Evolutionary conservation across 2,113 vertebrate species (phyloP), one percentile per base, ranked within the genome.

Genomic region (Paradisaea rubra): DNA sequence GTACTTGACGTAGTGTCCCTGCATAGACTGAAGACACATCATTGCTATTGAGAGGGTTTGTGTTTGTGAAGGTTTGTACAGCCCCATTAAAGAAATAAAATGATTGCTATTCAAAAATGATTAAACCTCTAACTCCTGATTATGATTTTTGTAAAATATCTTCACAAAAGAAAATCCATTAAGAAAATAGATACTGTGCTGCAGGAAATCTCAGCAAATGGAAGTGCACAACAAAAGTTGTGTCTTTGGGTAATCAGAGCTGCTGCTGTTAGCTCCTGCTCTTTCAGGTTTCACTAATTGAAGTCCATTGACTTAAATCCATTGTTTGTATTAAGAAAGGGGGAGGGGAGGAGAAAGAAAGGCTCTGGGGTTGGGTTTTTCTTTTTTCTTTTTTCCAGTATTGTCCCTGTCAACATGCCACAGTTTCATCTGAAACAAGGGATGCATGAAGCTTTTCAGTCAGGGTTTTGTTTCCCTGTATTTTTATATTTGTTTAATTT

Each of bases 401-500:
- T 86, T 91, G 80, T 86, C 44, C 31, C 42, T 95, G 79, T 81
- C 57, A 79, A 73, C 37, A 76, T 73, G 37, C 37, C 64, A 44
- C 61, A 73, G 28, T 74, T 92, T 92, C 68, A 93, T 92, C 57
- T 83, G 41, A 72, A 93, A 60, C 45, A 72, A 93, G 53, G 70
- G 61, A 72, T 56, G 44, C 69, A 66, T 83, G 42, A 86, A 90
- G 41, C 76, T 86, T 95, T 92, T 84, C 69, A 69, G 44, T 61
- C 45, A 5, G 53, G 23, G 52, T 70, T 94, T 96, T 79, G 24
- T 53, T 94, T 87, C 71, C 44, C 71, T 1, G 2, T 90, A 68
- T 53, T 88, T 86, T 94, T 82, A 63, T 85, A 71, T 94, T 96
- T 91, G 82, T 94, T 91, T 93, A 91, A 92, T 95, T 95, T 97